Conservation (phyloP, 2,113 vertebrate genomes). For the Rhinoptilus africanus region DNA sequence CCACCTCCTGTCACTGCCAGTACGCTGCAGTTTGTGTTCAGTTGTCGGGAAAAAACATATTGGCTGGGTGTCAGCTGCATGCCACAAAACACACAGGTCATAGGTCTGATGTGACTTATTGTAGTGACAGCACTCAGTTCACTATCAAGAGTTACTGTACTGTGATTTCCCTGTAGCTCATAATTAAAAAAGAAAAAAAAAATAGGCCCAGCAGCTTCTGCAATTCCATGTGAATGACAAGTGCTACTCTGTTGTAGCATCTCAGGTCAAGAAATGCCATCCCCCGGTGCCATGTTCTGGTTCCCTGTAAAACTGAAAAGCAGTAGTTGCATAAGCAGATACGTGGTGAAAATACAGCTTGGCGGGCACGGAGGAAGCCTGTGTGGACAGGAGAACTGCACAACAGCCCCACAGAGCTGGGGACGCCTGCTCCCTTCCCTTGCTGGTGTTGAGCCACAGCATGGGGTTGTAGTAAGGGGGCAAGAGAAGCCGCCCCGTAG, state of each 20-base stretch:
- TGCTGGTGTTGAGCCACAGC: not conserved
- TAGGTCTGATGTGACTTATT: not conserved
- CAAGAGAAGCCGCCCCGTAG: not conserved
- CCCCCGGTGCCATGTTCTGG: not conserved
- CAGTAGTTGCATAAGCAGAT: not conserved
- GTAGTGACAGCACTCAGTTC: not conserved
- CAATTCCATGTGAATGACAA: not conserved
- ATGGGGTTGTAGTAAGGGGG: not conserved
- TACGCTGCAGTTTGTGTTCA: not conserved
- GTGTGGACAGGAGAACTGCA: not conserved
- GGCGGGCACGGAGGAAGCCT: accelerated
- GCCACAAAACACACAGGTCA: not conserved
- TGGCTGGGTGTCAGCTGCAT: not conserved
- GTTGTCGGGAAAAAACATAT: not conserved
- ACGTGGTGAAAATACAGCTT: not conserved
- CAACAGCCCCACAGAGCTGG: accelerated
- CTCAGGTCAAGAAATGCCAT: not conserved
- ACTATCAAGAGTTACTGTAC: not conserved
- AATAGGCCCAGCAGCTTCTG: not conserved
- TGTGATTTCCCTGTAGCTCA: not conserved
- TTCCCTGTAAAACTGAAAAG: not conserved
- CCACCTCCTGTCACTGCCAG: not conserved
- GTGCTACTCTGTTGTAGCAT: not conserved
- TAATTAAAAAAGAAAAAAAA: not conserved
- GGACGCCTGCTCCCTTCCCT: not conserved